These are phyloP conservation scores for Gallirallus australis DNA, from an alignment of 2,797 vertebrate species.

Conservation along the genomic window DNA sequence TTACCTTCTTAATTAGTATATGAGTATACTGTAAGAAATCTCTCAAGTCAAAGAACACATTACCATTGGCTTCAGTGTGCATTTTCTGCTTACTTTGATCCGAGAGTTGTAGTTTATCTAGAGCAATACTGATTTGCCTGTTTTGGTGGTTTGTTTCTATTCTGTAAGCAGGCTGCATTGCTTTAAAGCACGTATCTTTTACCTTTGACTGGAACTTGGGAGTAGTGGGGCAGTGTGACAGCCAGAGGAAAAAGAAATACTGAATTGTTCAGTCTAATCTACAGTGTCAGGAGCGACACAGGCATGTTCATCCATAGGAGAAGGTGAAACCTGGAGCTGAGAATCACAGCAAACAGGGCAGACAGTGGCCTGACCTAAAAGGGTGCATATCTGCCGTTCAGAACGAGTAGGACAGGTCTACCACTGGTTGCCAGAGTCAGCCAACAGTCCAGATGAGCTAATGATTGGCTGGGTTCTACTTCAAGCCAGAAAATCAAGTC, in stretches of 20 bases:
- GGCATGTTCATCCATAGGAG: background rate
- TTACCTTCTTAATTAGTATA: background rate
- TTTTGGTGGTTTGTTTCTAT: background rate
- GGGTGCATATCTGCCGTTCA: background rate
- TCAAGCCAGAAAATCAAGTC: background rate
- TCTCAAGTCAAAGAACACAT: background rate
- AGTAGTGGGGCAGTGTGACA: background rate
- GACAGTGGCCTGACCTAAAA: background rate
- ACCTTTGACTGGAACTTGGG: background rate
- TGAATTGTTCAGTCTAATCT: background rate
- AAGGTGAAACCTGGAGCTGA: background rate
- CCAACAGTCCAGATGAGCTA: background rate
- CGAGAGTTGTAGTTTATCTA: background rate
- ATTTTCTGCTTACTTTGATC: conserved; percentile 18
- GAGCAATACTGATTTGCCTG: background rate
- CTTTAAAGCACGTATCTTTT: background rate
- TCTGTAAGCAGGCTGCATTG: background rate
- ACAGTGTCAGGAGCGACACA: background rate
- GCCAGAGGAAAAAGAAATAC: background rate
- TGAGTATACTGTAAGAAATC: background rate
- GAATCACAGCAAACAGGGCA: background rate
- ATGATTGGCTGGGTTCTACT: rapidly evolving
- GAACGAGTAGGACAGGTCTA: background rate
- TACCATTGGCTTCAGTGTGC: background rate
- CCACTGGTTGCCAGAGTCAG: background rate